Evolutionary conservation across 2,113 vertebrate species (phyloP).

Genomic region (Ochotona curzoniae): DNA sequence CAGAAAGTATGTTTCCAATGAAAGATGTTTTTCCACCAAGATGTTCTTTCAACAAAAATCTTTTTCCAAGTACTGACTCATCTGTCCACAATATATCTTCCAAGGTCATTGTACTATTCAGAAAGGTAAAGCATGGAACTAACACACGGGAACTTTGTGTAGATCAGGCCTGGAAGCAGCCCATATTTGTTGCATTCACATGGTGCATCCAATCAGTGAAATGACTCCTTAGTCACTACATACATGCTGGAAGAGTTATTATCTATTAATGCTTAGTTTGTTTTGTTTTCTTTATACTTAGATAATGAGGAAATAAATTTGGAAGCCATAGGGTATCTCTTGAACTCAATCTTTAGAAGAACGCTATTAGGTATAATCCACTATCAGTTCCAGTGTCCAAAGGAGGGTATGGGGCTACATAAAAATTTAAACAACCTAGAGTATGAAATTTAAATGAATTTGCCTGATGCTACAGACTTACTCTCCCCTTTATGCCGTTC

Average conservation of each 20-base stretch:
- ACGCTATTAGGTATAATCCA: neutral
- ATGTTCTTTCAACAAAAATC: neutral
- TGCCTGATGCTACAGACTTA: too few relatives aligned
- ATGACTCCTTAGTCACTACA: neutral
- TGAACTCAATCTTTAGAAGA: neutral
- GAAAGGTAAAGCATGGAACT: neutral
- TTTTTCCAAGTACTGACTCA: neutral
- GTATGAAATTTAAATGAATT: neutral
- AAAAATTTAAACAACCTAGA: neutral
- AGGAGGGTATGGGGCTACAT: neutral
- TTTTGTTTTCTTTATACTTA: too few relatives aligned
- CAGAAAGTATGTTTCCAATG: neutral
- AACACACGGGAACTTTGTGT: neutral
- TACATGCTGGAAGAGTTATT: neutral
- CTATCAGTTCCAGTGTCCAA: neutral
- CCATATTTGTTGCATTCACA: neutral
- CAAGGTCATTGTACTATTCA: neutral
- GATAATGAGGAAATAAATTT: neutral
- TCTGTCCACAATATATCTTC: neutral
- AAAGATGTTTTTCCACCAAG: neutral
- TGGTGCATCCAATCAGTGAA: neutral
- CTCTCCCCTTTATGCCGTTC: neutral
- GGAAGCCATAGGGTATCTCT: neutral
- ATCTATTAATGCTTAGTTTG: too few relatives aligned
- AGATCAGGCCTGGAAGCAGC: neutral